Evolutionary conservation across 2,888 invertebrate species (phyloP), one percentile per base, ranked within the genome.

Genomic region (Laothoe populi): DNA sequence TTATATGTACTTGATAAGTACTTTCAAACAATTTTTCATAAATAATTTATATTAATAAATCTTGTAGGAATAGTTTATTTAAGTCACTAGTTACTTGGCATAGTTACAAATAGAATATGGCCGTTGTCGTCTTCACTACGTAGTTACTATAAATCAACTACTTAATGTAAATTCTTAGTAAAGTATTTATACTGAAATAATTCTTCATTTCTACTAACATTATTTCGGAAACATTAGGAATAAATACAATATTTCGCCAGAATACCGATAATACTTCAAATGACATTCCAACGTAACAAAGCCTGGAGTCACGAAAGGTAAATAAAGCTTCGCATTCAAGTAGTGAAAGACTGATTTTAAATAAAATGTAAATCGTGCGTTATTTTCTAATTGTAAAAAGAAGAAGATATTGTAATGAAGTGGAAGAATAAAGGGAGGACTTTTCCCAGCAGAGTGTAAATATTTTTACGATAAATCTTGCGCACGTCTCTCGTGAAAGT

Each of bases 251-350:
- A 84, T 86, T 88, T 86, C 79, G 83, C 86, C 73, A 83, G 81
- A 87, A 88, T 87, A 86, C 84, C 84, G 77, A 85, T 89, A 88
- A 88, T 87, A 82, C 84, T 86, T 86, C 79, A 83, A 85, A 82
- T 83, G 81, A 81, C 85, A 90, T 88, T 86, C 85, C 83, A 71
- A 78, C 78, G 76, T 86, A 87, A 87, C 86, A 82, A 83, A 80
- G 81, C 77, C 79, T 74, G 80, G 68, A 88, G 90, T 90, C 90
- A 91, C 90, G 90, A 84, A 85, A 86, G 76, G 64, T 64, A 70
- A 77, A 75, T 80, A 80, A 83, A 68, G 80, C 68, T 38, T 38
- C 35, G 75, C 65, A 75, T 63, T 66, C 16, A 26, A 4, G 42
- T 0, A 1, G 7, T 0, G 31, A 1, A 7, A 3, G 16, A 1